Percentiles rank a stretch among this genome's conserved stretches.
phyloP scores from a whole-genome alignment of 2,113 vertebrate species.

The Pterocles gutturalis region DNA sequence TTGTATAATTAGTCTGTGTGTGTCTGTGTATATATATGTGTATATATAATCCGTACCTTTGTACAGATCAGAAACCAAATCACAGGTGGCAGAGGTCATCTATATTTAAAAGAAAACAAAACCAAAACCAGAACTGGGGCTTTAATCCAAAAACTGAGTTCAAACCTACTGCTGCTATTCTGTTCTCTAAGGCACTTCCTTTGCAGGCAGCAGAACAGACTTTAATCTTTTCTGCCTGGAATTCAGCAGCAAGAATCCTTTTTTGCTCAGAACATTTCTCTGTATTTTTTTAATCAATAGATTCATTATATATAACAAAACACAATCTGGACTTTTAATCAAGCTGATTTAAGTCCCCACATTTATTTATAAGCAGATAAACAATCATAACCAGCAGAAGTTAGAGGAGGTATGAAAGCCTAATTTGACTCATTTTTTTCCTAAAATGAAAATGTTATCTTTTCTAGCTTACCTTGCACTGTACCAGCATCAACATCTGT shows the following conservation, averaged over 20 bases:
- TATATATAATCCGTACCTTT: background rate
- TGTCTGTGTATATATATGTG: too few species aligned
- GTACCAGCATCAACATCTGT: background rate
- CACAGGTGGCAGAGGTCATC: fast-evolving
- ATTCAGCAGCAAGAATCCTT: background rate
- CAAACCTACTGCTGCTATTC: background rate
- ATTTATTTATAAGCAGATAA: background rate
- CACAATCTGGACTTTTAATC: background rate
- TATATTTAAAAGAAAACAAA: background rate
- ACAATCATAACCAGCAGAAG: background rate
- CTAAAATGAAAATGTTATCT: background rate
- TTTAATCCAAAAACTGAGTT: background rate
- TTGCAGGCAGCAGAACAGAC: background rate
- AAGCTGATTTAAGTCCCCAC: background rate
- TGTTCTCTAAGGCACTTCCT: background rate
- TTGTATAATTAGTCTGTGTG: background rate
- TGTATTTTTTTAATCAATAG: background rate
- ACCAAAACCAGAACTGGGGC: background rate
- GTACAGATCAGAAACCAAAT: background rate
- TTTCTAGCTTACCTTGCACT: background rate
- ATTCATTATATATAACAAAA: background rate
- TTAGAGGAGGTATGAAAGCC: background rate
- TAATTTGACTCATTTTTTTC: background rate
- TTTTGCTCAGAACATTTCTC: background rate
- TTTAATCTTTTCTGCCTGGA: background rate